A percentile compares a stretch with the other conserved stretches of the same genome.
phyloP scores from a whole-genome alignment of 2,888 invertebrate genomes.

The Unio delphinus region DNA sequence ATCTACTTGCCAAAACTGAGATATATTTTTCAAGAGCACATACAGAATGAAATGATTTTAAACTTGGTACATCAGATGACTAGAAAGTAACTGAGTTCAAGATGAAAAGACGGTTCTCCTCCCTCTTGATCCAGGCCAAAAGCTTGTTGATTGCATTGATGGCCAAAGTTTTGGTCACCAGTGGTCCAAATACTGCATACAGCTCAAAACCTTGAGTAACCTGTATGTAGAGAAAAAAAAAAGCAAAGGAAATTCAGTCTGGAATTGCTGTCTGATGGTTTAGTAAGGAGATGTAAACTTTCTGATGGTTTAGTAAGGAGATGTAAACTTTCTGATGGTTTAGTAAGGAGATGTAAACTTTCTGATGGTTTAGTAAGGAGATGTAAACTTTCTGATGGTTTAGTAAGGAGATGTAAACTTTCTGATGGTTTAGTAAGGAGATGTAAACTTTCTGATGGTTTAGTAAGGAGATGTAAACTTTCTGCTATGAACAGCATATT shows the following conservation, averaged over 20 bases:
- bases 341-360: not conserved
- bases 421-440: not conserved
- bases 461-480: not conserved
- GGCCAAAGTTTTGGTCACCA: constrained; percentile 88
- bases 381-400: not conserved
- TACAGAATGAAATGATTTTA: not conserved
- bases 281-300: not conserved
- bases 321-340: not conserved
- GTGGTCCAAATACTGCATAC: constrained; percentile 92
- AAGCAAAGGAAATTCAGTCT: not conserved
- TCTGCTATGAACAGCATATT: not conserved
- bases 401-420: not conserved
- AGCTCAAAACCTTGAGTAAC: constrained; percentile 92
- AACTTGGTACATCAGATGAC: constrained; percentile 2
- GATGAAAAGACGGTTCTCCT: constrained; percentile 92
- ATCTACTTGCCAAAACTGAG: too few relatives aligned
- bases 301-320: not conserved
- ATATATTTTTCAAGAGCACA: too few relatives aligned
- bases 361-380: not conserved
- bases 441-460: not conserved
- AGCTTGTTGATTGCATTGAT: constrained; percentile 90
- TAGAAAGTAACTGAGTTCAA: constrained; percentile 78
- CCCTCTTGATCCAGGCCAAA: constrained; percentile 93
- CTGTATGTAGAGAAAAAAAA: constrained; percentile 72
- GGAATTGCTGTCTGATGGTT: not conserved